A percentile compares a stretch with the other conserved stretches of the same genome.
Conservation (phyloP, 2,888 invertebrate genomes). For the Synanthedon andrenaeformis region DNA sequence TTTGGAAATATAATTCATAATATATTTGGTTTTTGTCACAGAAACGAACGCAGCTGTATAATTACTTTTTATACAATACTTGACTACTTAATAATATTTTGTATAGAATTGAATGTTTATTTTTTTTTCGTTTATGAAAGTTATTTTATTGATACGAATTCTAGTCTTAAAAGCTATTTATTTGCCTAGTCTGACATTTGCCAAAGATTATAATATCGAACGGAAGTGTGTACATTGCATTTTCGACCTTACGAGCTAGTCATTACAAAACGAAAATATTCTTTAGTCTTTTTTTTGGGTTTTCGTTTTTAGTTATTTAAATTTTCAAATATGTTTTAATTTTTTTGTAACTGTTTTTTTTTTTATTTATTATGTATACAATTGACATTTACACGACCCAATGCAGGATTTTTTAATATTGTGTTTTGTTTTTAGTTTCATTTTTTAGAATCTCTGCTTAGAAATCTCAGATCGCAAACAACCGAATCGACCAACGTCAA, state of each 20-base stretch:
- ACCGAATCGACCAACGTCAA: not conserved
- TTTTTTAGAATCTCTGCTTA: conserved; percentile 6
- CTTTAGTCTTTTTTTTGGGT: conserved; percentile 5
- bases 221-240: conserved; percentile 7
- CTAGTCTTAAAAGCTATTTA: conserved; percentile 24
- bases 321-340: too few species aligned
- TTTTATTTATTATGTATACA: conserved; percentile 4
- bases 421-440: conserved; percentile 25
- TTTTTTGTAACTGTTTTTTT: conserved; percentile 4
- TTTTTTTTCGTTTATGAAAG: not conserved
- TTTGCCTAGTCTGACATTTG: conserved; percentile 29
- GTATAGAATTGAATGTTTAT: conserved; percentile 3
- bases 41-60: too few species aligned
- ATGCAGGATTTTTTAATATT: conserved; percentile 27
- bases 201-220: conserved; percentile 31
- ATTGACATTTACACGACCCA: conserved; percentile 22
- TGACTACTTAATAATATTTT: not conserved
- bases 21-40: too few species aligned
- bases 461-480: not conserved
- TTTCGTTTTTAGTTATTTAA: conserved; percentile 1
- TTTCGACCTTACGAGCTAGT: conserved; percentile 51
- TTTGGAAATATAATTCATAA: too few species aligned
- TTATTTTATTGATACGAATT: conserved; percentile 9
- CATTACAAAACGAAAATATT: conserved; percentile 23
- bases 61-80: too few species aligned